phyloP scores from a whole-genome alignment of 1,140 invertebrate genomes.

The Agrypnia vestita region DNA sequence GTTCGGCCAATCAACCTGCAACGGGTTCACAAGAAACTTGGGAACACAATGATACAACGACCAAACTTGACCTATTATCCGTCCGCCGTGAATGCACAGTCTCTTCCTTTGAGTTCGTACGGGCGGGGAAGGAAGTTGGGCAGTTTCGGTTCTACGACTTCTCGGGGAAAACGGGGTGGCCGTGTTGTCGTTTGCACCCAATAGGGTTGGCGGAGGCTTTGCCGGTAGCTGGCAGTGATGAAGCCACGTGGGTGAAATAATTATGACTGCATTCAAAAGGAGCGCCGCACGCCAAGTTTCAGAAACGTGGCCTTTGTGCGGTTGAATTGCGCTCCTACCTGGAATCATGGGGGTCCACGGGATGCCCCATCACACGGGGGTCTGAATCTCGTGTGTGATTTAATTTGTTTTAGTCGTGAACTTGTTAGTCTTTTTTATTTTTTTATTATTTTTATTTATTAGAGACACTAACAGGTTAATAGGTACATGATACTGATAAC shows the following conservation, averaged over 20 bases:
- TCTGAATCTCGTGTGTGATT: too few relatives aligned
- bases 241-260: conserved; percentile 12
- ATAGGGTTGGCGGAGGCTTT: not conserved
- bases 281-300: not conserved
- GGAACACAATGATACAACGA: too few relatives aligned
- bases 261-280: conserved; percentile 22
- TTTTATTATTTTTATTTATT: too few relatives aligned
- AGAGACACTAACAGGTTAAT: too few relatives aligned
- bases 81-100: too few relatives aligned
- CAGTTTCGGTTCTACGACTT: not conserved
- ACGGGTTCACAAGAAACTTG: too few relatives aligned
- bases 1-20: too few relatives aligned
- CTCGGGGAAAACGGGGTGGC: not conserved
- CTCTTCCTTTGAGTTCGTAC: not conserved
- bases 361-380: too few relatives aligned
- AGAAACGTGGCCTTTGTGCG: not conserved
- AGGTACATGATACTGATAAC: too few relatives aligned
- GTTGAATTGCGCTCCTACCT: not conserved
- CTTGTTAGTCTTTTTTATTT: too few relatives aligned
- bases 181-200: conserved; percentile 1
- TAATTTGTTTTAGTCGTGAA: too few relatives aligned
- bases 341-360: not conserved
- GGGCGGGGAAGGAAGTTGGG: not conserved
- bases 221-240: not conserved
- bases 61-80: not conserved